Evolutionary conservation across 2,888 invertebrate genomes (phyloP).

Genomic region (Ceraclea dissimilis): DNA sequence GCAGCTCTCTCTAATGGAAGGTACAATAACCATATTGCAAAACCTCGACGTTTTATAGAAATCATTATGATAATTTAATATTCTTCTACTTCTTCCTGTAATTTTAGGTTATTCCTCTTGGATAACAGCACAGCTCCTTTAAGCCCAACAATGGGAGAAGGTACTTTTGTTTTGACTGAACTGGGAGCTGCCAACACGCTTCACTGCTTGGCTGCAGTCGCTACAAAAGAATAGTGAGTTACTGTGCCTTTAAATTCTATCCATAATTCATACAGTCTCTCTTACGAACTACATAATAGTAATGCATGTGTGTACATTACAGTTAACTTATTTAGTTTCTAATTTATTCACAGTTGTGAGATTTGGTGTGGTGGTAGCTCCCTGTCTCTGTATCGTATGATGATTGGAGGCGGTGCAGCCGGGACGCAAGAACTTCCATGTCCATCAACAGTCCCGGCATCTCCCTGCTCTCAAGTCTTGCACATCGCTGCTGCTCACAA

Average conservation of each 20-base stretch:
- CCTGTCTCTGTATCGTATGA: slow-evolving; percentile 21
- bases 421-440: slow-evolving; percentile 22
- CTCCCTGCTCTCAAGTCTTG: slow-evolving; percentile 57
- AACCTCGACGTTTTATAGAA: neutral
- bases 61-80: neutral
- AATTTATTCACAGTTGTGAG: slow-evolving; percentile 63
- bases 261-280: neutral
- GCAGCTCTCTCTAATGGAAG: slow-evolving; percentile 72
- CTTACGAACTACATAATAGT: neutral
- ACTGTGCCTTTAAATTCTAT: neutral
- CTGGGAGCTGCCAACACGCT: slow-evolving; percentile 63
- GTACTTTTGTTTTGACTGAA: slow-evolving; percentile 71
- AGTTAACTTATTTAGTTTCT: neutral
- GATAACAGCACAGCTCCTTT: slow-evolving; percentile 52
- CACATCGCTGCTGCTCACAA: slow-evolving; percentile 58
- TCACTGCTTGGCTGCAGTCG: slow-evolving; percentile 58
- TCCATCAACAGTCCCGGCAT: slow-evolving; percentile 15
- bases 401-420: slow-evolving; percentile 18
- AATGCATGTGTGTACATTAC: neutral
- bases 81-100: neutral
- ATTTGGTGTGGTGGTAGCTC: slow-evolving; percentile 81
- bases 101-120: slow-evolving; percentile 58
- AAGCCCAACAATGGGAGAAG: slow-evolving; percentile 59
- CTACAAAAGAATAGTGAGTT: slow-evolving; percentile 31
- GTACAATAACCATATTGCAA: slow-evolving; percentile 28